Percentiles rank a stretch among this genome's conserved stretches.
phyloP scores from a whole-genome alignment of 2,113 vertebrate genomes.

The Tichodroma muraria region DNA sequence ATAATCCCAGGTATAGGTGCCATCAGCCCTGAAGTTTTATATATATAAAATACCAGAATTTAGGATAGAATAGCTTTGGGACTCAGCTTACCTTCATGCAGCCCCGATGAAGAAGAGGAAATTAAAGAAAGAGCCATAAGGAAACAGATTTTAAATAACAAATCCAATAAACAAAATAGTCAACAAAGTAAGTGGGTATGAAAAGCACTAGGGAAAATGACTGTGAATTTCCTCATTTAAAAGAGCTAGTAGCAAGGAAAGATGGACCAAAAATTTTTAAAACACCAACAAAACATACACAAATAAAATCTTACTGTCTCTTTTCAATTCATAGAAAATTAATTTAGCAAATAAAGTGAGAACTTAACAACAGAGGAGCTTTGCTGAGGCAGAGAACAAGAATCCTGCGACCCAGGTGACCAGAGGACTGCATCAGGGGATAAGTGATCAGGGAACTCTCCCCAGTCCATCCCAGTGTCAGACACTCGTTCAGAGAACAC shows the following conservation, averaged over 20 bases:
- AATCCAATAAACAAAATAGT: conserved; percentile 37
- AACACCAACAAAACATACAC: not conserved
- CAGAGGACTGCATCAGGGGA: not conserved
- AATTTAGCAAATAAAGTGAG: not conserved
- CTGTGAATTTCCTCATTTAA: not conserved
- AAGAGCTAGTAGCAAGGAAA: not conserved
- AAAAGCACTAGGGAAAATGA: conserved; percentile 16
- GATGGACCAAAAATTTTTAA: not conserved
- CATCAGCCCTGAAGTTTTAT: conserved; percentile 51
- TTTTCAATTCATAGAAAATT: not conserved
- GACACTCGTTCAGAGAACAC: not conserved
- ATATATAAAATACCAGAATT: conserved; percentile 54
- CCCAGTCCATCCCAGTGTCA: not conserved
- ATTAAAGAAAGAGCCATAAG: conserved; percentile 26
- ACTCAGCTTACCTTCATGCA: conserved; percentile 5
- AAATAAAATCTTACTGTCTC: not conserved
- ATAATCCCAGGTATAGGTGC: conserved; percentile 71
- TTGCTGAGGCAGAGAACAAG: not conserved
- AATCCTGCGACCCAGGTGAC: rapidly evolving
- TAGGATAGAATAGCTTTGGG: conserved; percentile 28
- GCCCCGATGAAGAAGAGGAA: conserved; percentile 15
- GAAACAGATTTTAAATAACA: conserved; percentile 50
- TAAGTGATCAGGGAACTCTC: not conserved
- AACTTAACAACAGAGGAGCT: not conserved
- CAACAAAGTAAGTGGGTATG: not conserved